Percentiles rank a stretch among this genome's conserved stretches.
phyloP scores from a whole-genome alignment of 1,140 invertebrate genomes.

The Drosophila seguyi region DNA sequence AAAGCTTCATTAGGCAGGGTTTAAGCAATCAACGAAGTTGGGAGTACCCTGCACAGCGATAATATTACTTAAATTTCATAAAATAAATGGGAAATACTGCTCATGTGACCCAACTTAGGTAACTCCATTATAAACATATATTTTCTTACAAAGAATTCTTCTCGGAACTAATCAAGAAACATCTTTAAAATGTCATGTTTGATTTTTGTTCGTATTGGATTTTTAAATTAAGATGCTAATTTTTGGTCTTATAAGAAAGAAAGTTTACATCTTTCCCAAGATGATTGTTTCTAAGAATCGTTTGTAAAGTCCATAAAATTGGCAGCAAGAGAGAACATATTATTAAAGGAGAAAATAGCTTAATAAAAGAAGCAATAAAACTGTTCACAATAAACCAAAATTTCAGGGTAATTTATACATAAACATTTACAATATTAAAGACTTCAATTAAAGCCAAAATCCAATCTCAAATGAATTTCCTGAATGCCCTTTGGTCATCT shows the following conservation, averaged over 20 bases:
- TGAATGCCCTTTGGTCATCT: slow-evolving; percentile 24
- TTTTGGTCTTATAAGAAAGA: slow-evolving; percentile 19
- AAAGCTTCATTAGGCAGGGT: slow-evolving; percentile 51
- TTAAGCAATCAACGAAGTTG: slow-evolving; percentile 6
- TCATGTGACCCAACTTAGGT: background rate
- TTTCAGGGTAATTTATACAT: too few species aligned
- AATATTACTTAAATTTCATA: background rate
- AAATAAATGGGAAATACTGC: background rate
- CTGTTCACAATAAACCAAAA: background rate
- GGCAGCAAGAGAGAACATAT: background rate
- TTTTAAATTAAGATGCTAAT: slow-evolving; percentile 4
- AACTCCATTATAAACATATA: background rate
- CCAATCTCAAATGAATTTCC: slow-evolving; percentile 24
- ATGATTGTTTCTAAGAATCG: background rate
- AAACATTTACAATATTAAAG: background rate
- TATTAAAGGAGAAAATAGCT: background rate
- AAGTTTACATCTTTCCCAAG: background rate
- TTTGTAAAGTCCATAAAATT: background rate
- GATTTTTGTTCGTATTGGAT: background rate
- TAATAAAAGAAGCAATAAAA: background rate
- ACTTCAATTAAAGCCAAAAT: background rate
- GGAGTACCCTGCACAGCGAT: slow-evolving; percentile 1
- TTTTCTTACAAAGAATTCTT: background rate
- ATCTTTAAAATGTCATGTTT: background rate
- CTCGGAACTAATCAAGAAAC: background rate